Base-by-base conservation (phyloP, 2,888 invertebrate genomes). In the Eurois occulta region DNA sequence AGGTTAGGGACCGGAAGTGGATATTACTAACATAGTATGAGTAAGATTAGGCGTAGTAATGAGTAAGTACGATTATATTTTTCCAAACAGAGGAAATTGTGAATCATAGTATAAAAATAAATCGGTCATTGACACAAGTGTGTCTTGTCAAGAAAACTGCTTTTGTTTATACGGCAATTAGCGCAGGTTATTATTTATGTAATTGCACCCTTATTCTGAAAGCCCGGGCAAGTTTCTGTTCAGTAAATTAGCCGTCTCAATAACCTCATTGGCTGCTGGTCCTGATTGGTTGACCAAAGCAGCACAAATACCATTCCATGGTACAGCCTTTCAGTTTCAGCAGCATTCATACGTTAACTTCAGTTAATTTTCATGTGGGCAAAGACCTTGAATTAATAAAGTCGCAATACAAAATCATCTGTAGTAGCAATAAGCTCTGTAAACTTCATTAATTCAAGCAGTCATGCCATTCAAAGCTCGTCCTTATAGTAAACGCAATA, bases 1-100 rank as follows among this genome's bases (percentile, higher is more conserved):
- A 84, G 84, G 89, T 80, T 83, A 76, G 58, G 67, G 79, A 81
- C 85, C 88, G 90, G 89, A 91, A 89, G 71, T 80, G 21, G 7
- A 70, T 52, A 75, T 80, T 80, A 82, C 79, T 78, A 86, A 80
- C 70, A 62, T 35, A 76, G 69, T 72, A 80, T 88, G 90, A 90
- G 75, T 88, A 86, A 86, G 77, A 75, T 77, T 73, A 75, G 75
- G 68, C 32, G 64, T 69, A 78, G 68, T 81, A 74, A 86, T 87
- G 65, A 43, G 48, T 43, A 55, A n/a, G 16, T 43, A 52, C 43
- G 58, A 28, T 60, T 58, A 71, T 74, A 52, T 48, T 78, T 58
- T 78, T 24, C 41, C n/a, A 72, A 35, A 64, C 2, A 60, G 48
- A 84, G 74, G 65, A 46, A 43, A 76, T 60, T 72, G 75, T 85